These are phyloP conservation scores for Myotis davidii DNA, from an alignment of 2,113 vertebrate genomes.

Conservation along the genomic window DNA sequence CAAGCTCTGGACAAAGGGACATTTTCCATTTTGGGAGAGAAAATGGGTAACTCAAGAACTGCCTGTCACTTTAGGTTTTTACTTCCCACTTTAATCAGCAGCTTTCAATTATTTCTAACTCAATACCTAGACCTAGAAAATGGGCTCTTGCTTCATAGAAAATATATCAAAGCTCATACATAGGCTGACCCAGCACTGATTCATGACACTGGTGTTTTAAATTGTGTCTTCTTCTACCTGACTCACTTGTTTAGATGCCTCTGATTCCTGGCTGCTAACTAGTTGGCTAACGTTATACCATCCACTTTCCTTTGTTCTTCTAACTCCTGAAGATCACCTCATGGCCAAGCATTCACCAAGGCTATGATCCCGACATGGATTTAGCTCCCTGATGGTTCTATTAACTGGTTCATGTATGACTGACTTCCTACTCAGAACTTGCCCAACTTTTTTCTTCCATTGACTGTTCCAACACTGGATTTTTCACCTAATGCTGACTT, in stretches of 20 bases:
- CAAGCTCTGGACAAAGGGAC: not conserved
- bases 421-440: not conserved
- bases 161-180: not conserved
- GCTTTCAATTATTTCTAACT: not conserved
- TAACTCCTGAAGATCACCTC: not conserved
- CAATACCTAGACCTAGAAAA: slow-evolving; percentile 2
- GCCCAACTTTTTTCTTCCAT: not conserved
- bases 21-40: slow-evolving; percentile 15
- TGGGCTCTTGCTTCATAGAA: not conserved
- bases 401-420: not conserved
- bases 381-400: not conserved
- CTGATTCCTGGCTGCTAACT: not conserved
- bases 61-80: slow-evolving; percentile 2
- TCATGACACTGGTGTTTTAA: not conserved
- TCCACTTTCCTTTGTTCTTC: not conserved
- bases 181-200: not conserved
- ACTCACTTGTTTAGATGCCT: not conserved
- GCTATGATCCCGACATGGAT: not conserved
- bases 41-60: not conserved
- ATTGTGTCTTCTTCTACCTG: not conserved
- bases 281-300: not conserved
- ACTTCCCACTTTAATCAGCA: not conserved
- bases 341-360: not conserved
- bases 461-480: not conserved
- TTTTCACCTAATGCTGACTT: not conserved